These are phyloP conservation scores for Cyrtodaria siliqua DNA, from an alignment of 2,888 invertebrate species.

Conservation along the genomic window DNA sequence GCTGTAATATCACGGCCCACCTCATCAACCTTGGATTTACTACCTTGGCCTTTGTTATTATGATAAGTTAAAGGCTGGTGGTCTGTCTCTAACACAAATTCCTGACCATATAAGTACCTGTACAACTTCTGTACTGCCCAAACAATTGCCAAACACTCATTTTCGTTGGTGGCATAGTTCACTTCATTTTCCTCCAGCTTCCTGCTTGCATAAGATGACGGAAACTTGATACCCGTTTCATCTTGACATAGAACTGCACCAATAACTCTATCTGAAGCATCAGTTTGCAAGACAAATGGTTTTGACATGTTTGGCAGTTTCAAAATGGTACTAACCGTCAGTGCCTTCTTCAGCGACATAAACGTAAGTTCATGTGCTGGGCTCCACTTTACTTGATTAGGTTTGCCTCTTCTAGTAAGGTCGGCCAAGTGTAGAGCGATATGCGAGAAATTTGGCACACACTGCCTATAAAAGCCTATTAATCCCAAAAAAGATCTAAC, in stretches of 20 bases:
- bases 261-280: constrained; percentile 32
- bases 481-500: constrained; percentile 39
- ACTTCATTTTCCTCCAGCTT: neutral
- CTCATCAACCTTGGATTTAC: neutral
- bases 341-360: constrained; percentile 27
- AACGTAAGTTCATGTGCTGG: constrained; percentile 38
- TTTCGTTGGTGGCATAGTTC: neutral
- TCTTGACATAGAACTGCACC: neutral
- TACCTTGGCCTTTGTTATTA: neutral
- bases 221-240: neutral
- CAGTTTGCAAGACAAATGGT: constrained; percentile 62
- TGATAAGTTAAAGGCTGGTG: neutral
- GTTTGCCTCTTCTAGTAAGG: constrained; percentile 46
- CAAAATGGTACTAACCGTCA: constrained; percentile 45
- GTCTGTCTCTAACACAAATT: neutral
- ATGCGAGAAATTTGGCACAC: constrained; percentile 50
- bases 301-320: constrained; percentile 59
- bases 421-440: constrained; percentile 56
- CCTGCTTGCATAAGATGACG: too few species aligned
- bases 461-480: constrained; percentile 43
- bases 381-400: constrained; percentile 39
- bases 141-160: neutral
- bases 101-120: neutral
- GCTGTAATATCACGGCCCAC: neutral
- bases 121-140: neutral